Base-by-base conservation (phyloP, 2,888 invertebrate species). In the Apotomis betuletana region DNA sequence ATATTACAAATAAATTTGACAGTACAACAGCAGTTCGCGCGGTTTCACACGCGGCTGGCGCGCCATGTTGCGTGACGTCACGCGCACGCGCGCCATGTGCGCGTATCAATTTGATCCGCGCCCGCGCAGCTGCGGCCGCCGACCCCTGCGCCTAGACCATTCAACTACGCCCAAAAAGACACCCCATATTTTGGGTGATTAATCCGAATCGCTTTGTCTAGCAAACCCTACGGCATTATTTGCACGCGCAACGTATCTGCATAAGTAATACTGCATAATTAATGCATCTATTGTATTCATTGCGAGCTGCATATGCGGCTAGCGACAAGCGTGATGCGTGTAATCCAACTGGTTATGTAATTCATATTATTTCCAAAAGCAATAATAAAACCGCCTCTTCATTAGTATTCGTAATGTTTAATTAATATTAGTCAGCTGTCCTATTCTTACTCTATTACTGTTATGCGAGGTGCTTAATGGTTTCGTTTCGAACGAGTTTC, bases 51-150 rank as follows among this genome's bases (percentile, higher is more conserved):
- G 67, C 74, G 71, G 63, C 77, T 72, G 74, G 75, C 71, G 41
- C 59, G 74, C 76, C 79, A 77, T 75, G 76, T 79, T 80, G 85
- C 85, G 82, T 87, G 90, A 85, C 86, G 86, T 80, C 82, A 82
- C 70, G 72, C 83, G 85, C 87, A 81, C 85, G 85, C 73, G 72
- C 82, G 80, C 80, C 85, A 85, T 86, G 84, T 86, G 87, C 79
- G 76, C 82, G 81, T 91, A 92, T 92, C 92, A 91, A 90, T 89
- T 91, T 84, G 90, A 91, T 90, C 83, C 87, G 87, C 89, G 86
- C 82, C 85, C 84, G 87, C 87, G 89, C 92, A 92, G 92, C 92
- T 92, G 92, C 90, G 88, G 81, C 76, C 89, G 84, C 82, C 88
- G 89, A 88, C 90, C 91, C 90, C 85, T 78, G 75, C 71, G 70